These are phyloP conservation scores for Bombus confusus DNA, from an alignment of 1,140 invertebrate genomes.

Conservation along the genomic window DNA sequence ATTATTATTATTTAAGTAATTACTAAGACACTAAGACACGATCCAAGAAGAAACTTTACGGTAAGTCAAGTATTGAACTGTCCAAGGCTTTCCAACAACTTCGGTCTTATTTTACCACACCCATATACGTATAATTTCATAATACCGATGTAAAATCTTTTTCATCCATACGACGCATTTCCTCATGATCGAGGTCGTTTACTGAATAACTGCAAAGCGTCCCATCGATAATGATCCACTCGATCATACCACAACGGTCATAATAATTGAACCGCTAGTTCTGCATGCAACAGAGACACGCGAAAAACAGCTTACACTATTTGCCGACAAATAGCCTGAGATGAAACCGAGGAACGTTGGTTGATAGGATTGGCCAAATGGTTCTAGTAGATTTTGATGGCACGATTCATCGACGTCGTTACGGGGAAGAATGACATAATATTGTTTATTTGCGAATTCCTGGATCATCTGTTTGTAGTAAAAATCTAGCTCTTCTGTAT, in stretches of 20 bases:
- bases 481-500: not conserved
- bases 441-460: not conserved
- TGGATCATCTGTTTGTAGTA: not conserved
- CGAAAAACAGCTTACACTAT: slow-evolving; percentile 1
- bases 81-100: not conserved
- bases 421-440: not conserved
- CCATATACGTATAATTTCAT: not conserved
- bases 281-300: not conserved
- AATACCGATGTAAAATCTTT: not conserved
- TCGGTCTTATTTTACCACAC: not conserved
- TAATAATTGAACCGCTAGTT: slow-evolving; percentile 27
- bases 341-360: not conserved
- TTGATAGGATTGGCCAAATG: no score
- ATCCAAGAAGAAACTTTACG: no score
- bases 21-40: no score
- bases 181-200: slow-evolving; percentile 25
- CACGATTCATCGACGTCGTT: slow-evolving; percentile 18
- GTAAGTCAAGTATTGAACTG: not conserved
- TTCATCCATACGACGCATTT: not conserved
- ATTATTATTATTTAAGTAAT: no score
- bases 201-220: slow-evolving; percentile 35
- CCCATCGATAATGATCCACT: slow-evolving; percentile 36
- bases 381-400: not conserved
- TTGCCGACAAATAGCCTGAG: not conserved
- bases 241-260: slow-evolving; percentile 29